Evolutionary conservation across 1,140 invertebrate genomes (phyloP).

Genomic region (Thaumetopoea pityocampa): DNA sequence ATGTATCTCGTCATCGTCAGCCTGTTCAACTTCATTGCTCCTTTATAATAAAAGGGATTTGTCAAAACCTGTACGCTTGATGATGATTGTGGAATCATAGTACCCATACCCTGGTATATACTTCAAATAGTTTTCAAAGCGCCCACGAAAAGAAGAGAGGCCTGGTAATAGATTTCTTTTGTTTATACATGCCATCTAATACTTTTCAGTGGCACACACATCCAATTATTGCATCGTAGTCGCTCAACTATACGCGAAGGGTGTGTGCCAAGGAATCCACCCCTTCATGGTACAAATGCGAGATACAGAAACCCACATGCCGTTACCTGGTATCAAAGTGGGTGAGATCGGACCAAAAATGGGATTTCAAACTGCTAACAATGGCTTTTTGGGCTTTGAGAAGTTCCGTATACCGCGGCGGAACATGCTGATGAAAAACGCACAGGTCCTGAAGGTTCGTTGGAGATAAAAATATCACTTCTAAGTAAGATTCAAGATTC

Average conservation of each 20-base stretch:
- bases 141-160: too few relatives aligned
- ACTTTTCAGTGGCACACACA: conserved; percentile 89
- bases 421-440: conserved; percentile 96
- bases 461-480: too few relatives aligned
- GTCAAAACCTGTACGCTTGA: too few relatives aligned
- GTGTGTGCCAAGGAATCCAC: conserved; percentile 89
- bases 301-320: conserved; percentile 88
- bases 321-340: conserved; percentile 89
- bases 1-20: too few relatives aligned
- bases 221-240: conserved; percentile 91
- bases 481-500: too few relatives aligned
- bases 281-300: conserved; percentile 93
- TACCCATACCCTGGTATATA: too few relatives aligned
- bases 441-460: conserved; percentile 82
- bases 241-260: conserved; percentile 89
- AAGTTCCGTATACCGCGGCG: conserved; percentile 89
- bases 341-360: conserved; percentile 95
- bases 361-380: conserved; percentile 91
- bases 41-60: too few relatives aligned
- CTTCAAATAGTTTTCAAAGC: too few relatives aligned
- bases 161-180: conserved; percentile 1
- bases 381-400: conserved; percentile 90
- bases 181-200: too few relatives aligned
- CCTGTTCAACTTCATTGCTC: too few relatives aligned
- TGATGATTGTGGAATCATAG: too few relatives aligned